Percentiles rank a stretch among this genome's conserved stretches.
These are phyloP conservation scores for Istiophorus platypterus DNA, from an alignment of 2,113 vertebrate species.

Conservation along the genomic window DNA sequence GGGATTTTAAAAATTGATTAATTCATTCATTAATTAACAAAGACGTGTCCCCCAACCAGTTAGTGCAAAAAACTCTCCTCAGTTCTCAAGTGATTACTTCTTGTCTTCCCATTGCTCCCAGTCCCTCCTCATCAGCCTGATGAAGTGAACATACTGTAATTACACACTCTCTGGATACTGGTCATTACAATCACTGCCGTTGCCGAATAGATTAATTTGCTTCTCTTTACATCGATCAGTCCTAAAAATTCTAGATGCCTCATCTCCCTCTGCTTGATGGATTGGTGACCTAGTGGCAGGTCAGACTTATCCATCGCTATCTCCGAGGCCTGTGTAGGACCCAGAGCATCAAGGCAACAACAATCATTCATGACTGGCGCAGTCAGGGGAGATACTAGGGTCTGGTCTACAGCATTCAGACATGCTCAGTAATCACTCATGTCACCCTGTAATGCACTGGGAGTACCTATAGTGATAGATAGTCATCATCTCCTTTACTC, in stretches of 20 bases:
- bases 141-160: slow-evolving; percentile 19
- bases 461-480: slow-evolving; percentile 67
- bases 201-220: slow-evolving; percentile 18
- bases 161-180: slow-evolving; percentile 6
- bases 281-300: slow-evolving; percentile 48
- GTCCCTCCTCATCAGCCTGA: neutral
- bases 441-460: slow-evolving; percentile 61
- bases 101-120: neutral
- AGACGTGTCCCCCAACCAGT: neutral
- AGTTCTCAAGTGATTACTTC: neutral
- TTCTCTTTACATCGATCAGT: slow-evolving; percentile 19
- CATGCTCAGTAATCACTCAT: slow-evolving; percentile 65
- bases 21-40: too few species aligned
- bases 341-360: slow-evolving; percentile 34
- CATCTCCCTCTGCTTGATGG: slow-evolving; percentile 27
- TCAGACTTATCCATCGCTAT: slow-evolving; percentile 56
- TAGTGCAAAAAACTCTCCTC: neutral
- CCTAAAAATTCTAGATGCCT: slow-evolving; percentile 6
- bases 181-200: slow-evolving; percentile 19
- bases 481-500: slow-evolving; percentile 49
- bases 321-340: slow-evolving; percentile 20
- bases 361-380: slow-evolving; percentile 63
- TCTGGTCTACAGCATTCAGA: slow-evolving; percentile 65
- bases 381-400: slow-evolving; percentile 46
- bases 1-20: too few species aligned